Percentiles rank a stretch among this genome's conserved stretches.
Conservation (phyloP, 2,888 invertebrate species). For the Drosophila nr. perissopoda region DNA sequence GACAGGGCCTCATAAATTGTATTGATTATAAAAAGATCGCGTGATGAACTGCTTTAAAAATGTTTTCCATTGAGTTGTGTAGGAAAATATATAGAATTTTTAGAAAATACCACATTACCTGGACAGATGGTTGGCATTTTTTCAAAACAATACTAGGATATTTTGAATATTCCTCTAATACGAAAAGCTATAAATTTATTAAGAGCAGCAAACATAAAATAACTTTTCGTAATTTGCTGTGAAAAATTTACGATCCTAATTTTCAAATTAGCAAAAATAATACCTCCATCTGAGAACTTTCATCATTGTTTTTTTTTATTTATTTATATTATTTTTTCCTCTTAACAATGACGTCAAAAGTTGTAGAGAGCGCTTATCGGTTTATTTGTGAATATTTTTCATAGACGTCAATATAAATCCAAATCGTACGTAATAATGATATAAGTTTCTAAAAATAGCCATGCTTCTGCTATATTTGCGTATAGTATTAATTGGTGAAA, state of each 20-base stretch:
- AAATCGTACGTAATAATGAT: conserved; percentile 41
- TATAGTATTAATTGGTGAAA: conserved; percentile 18
- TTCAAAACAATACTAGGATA: conserved; percentile 15
- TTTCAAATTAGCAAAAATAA: conserved; percentile 29
- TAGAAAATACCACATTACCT: conserved; percentile 25
- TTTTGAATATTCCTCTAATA: conserved; percentile 22
- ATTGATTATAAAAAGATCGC: conserved; percentile 28
- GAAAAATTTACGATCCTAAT: conserved; percentile 6
- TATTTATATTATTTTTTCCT: background rate
- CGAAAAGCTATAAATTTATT: conserved; percentile 11
- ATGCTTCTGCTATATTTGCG: conserved; percentile 18
- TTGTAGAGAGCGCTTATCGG: conserved; percentile 39
- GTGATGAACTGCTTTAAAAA: conserved; percentile 37
- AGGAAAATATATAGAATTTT: conserved; percentile 30
- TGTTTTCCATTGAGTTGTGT: conserved; percentile 11
- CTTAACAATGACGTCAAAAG: conserved; percentile 60
- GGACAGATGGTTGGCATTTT: conserved; percentile 35
- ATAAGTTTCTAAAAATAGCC: conserved; percentile 61
- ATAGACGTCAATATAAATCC: conserved; percentile 4
- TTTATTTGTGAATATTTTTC: conserved; percentile 16
- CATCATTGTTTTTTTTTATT: background rate
- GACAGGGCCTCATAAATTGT: background rate
- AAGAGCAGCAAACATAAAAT: conserved; percentile 2
- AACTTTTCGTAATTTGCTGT: conserved; percentile 17
- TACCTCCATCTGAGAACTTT: conserved; percentile 2